Evolutionary conservation across 35 echinoderm and acorn worm species (phyloP), one percentile per base, ranked within the genome.

Genomic region (Heliocidaris tuberculata): DNA sequence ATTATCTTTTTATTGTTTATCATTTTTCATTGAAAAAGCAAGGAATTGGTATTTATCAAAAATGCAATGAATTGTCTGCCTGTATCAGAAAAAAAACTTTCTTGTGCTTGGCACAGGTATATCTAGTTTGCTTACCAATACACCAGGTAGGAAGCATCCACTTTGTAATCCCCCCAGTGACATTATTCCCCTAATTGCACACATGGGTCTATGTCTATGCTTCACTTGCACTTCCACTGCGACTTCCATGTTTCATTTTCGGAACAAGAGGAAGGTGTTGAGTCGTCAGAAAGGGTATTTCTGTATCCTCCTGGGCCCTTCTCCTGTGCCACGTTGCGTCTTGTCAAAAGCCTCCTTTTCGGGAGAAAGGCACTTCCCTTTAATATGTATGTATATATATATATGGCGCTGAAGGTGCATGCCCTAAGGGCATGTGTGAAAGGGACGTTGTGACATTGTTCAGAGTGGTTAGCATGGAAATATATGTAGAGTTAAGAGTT

Each of bases 181-280:
- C 31, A 5, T 48, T 47, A 86, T 8, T 86, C 85, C n/a, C 27
- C 27, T 86, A 29, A 32, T 48, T 31, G 15, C 31, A 47, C 87
- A 5, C 32, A 32, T 48, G 31, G 12, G 87, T 32, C 87, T 48
- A 2, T 3, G 3, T 19, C 1, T 85, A 89, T 89, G 17, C 19
- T 30, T 47, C 87, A 89, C 47, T 30, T 42, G 47, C 27, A 19
- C 87, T 89, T 89, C 87, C 87, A 89, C 12, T 89, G 31, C 4
- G 47, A 89, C 87, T 89, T 89, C 87, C 87, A 89, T 42, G 87
- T 89, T 89, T 89, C 87, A 48, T 32, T 89, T 89, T 89, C 65
- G 65, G 65, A 78, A 78, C 65, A 78, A 19, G 65, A 78, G 65
- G 65, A 78, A 78, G 65, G 17, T 78, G 19, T 78, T 78, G 21